Conservation (phyloP, 1,140 invertebrate species). For the Heliothis virescens region DNA sequence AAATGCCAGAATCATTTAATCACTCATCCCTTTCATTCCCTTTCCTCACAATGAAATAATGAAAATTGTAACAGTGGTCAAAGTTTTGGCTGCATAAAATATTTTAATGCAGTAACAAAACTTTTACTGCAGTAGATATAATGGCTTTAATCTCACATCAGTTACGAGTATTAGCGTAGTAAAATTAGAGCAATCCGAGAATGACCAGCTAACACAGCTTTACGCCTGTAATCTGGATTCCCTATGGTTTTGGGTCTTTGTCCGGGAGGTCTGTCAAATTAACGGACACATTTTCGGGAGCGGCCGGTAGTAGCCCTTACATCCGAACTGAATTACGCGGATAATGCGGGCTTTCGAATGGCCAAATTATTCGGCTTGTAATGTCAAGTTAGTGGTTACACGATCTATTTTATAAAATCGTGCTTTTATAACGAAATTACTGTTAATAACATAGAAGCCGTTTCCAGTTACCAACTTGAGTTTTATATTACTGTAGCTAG, state of each 20-base stretch:
- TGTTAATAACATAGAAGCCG: no score
- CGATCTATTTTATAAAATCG: neutral
- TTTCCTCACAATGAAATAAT: no score
- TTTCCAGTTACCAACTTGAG: no score
- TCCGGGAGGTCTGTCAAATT: slow-evolving; percentile 34
- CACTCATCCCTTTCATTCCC: no score
- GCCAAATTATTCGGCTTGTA: slow-evolving; percentile 30
- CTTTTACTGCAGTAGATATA: no score
- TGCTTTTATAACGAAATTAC: no score
- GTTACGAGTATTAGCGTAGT: neutral
- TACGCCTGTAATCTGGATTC: slow-evolving; percentile 30
- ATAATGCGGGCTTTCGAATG: slow-evolving; percentile 25
- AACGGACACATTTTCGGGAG: slow-evolving; percentile 30
- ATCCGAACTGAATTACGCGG: slow-evolving; percentile 34
- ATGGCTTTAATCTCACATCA: no score
- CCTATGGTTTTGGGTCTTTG: slow-evolving; percentile 29
- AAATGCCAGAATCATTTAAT: no score
- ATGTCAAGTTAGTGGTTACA: slow-evolving; percentile 7
- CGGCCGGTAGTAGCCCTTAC: slow-evolving; percentile 16
- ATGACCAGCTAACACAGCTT: slow-evolving; percentile 13
- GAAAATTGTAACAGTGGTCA: no score
- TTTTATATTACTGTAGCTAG: neutral
- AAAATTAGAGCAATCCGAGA: slow-evolving; percentile 18
- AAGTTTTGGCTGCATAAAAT: no score
- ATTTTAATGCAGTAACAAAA: no score